phyloP scores from a whole-genome alignment of 2,888 invertebrate genomes.

The Odontocolon sp. region DNA sequence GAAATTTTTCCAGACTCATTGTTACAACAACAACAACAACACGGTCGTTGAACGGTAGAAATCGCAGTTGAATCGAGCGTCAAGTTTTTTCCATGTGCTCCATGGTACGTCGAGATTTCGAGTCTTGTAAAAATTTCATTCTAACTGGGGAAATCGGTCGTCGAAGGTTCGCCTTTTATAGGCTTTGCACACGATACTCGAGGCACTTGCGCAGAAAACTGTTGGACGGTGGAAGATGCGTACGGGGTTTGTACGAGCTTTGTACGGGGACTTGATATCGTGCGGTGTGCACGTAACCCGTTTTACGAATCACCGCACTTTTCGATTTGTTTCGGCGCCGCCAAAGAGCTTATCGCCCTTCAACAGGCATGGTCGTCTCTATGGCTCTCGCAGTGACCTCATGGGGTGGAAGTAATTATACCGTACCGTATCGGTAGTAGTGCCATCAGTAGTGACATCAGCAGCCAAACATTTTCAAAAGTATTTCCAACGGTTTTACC shows the following conservation, averaged over 20 bases:
- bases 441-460: neutral
- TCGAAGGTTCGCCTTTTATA: conserved; percentile 59
- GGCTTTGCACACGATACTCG: conserved; percentile 42
- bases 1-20: conserved; percentile 61
- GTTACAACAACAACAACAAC: too few species aligned
- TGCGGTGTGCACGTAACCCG: conserved; percentile 41
- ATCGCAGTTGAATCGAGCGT: neutral
- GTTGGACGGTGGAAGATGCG: neutral
- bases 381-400: conserved; percentile 57
- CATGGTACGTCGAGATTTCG: conserved; percentile 2
- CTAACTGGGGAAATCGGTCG: conserved; percentile 58
- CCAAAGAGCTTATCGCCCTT: conserved; percentile 72
- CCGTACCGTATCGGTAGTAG: too few species aligned
- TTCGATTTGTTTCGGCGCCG: conserved; percentile 76
- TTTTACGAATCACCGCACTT: conserved; percentile 78
- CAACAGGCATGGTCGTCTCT: conserved; percentile 68
- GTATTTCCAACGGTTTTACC: neutral
- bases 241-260: conserved; percentile 9
- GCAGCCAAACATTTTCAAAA: neutral
- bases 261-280: conserved; percentile 3
- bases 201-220: conserved; percentile 58
- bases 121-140: conserved; percentile 45
- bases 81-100: neutral
- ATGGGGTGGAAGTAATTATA: conserved; percentile 72
- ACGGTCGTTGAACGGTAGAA: conserved; percentile 10